Conservation (phyloP, 2,113 vertebrate genomes). For the Tachysurus fulvidraco region DNA sequence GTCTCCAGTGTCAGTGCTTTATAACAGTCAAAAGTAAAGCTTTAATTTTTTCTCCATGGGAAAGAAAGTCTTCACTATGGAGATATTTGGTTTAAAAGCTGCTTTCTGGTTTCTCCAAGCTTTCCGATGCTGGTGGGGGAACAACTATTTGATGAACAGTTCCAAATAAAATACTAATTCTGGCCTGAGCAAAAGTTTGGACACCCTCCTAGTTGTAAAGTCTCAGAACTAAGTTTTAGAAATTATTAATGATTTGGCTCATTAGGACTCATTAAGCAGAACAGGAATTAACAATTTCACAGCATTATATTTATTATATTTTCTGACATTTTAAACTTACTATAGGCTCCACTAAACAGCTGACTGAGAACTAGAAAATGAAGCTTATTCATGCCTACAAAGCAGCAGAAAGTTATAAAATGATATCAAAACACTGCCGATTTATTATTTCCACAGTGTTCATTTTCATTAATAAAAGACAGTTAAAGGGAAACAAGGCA, state of each 20-base stretch:
- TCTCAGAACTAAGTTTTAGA: background rate
- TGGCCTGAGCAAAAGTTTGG: background rate
- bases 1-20: background rate
- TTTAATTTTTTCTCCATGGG: background rate
- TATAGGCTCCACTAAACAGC: background rate
- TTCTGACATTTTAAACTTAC: background rate
- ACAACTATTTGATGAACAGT: too few species aligned
- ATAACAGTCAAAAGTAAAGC: background rate
- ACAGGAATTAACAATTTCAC: background rate
- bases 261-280: too few species aligned
- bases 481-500: background rate
- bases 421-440: background rate
- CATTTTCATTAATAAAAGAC: background rate
- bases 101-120: background rate
- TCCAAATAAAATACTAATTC: too few species aligned
- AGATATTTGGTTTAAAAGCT: background rate
- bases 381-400: background rate
- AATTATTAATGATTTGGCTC: too few species aligned
- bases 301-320: background rate
- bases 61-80: background rate
- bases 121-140: background rate
- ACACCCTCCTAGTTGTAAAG: background rate
- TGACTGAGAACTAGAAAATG: background rate
- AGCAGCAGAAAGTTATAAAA: background rate
- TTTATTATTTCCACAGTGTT: background rate